Conservation (phyloP, 2,113 vertebrate genomes). For the Leucoraja erinaceus region DNA sequence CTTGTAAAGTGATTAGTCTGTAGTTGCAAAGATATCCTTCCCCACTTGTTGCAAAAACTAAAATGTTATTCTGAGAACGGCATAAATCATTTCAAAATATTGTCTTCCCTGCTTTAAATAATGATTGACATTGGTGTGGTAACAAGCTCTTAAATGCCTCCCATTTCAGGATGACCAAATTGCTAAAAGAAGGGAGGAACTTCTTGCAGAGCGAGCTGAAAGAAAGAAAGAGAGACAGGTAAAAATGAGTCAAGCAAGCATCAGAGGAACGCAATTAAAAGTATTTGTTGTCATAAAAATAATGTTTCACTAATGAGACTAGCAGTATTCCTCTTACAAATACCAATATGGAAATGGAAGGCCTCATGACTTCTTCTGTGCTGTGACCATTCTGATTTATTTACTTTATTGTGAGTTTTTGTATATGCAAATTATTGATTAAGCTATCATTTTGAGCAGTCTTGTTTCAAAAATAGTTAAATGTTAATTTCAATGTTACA, state of each 20-base stretch:
- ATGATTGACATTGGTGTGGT: background rate
- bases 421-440: background rate
- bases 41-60: background rate
- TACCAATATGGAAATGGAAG: no score
- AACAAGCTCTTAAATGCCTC: background rate
- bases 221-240: conserved; percentile 52
- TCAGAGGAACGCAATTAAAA: no score
- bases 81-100: conserved; percentile 3
- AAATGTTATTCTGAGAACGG: background rate
- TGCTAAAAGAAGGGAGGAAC: conserved; percentile 72
- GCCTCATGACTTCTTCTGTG: no score
- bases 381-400: background rate
- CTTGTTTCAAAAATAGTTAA: background rate
- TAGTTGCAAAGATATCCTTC: background rate
- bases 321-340: no score
- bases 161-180: conserved; percentile 63
- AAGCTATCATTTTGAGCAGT: background rate
- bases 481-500: background rate
- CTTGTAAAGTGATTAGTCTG: background rate
- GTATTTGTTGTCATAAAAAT: no score
- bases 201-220: conserved; percentile 57
- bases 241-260: conserved; percentile 40
- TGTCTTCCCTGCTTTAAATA: background rate
- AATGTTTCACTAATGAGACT: no score
- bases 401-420: background rate